Conservation (phyloP, 1,140 invertebrate genomes). For the Sinella curviseta region DNA sequence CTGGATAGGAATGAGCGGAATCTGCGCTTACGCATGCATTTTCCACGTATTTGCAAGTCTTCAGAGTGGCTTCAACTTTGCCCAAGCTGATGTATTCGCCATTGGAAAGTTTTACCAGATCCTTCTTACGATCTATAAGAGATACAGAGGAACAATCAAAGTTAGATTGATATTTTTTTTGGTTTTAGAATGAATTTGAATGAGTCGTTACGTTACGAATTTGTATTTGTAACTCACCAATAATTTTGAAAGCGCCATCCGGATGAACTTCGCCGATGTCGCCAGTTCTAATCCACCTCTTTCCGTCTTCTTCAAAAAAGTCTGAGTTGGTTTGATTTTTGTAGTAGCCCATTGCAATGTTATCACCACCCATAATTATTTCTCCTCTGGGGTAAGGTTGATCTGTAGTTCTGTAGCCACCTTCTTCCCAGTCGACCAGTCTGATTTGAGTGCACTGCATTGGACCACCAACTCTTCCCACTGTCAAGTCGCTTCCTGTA, state of each 20-base stretch:
- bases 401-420: conserved; percentile 85
- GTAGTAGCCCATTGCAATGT: conserved; percentile 91
- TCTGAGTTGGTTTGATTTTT: conserved; percentile 87
- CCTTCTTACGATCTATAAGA: conserved; percentile 88
- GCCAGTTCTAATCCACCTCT: conserved; percentile 89
- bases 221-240: conserved; percentile 76
- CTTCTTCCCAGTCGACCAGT: conserved; percentile 93
- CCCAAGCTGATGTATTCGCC: conserved; percentile 95
- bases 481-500: conserved; percentile 66
- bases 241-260: conserved; percentile 93
- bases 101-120: conserved; percentile 93
- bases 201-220: too few species aligned
- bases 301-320: conserved; percentile 78
- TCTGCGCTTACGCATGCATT: conserved; percentile 94
- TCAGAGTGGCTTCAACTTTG: conserved; percentile 86
- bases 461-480: conserved; percentile 86
- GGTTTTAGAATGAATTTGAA: background rate
- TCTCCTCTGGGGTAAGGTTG: conserved; percentile 81
- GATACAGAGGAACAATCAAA: background rate
- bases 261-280: conserved; percentile 91
- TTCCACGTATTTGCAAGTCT: conserved; percentile 88
- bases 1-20: conserved; percentile 76
- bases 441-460: conserved; percentile 80
- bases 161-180: too few species aligned
- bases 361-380: conserved; percentile 67